phyloP scores from a whole-genome alignment of 2,113 vertebrate genomes.

The Chlorodrepanis virens region DNA sequence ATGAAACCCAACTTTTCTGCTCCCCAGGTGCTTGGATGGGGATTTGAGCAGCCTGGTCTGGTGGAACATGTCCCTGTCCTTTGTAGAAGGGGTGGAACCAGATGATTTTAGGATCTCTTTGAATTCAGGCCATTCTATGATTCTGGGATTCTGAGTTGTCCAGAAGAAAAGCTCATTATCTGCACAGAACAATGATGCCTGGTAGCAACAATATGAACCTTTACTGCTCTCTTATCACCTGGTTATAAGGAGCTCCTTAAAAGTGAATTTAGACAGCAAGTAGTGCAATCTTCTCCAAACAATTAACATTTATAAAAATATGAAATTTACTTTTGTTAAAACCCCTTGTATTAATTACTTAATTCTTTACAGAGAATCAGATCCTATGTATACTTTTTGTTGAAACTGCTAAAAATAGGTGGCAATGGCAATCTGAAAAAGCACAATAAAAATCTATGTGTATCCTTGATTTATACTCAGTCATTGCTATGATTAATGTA shows the following conservation, averaged over 20 bases:
- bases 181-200: background rate
- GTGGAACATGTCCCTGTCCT: background rate
- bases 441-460: background rate
- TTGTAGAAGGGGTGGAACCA: background rate
- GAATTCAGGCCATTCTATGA: background rate
- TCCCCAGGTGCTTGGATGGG: background rate
- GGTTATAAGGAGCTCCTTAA: background rate
- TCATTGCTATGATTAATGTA: background rate
- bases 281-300: background rate
- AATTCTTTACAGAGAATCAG: background rate
- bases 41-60: background rate
- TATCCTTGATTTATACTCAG: background rate
- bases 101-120: background rate
- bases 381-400: background rate
- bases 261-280: background rate
- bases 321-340: background rate
- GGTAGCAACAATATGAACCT: background rate
- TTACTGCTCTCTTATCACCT: background rate
- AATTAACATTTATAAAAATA: background rate
- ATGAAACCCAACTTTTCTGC: background rate
- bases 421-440: background rate
- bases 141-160: background rate
- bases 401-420: background rate
- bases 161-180: background rate
- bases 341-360: background rate